Conservation (phyloP, 1,140 invertebrate species). For the Gryllus bimaculatus region DNA sequence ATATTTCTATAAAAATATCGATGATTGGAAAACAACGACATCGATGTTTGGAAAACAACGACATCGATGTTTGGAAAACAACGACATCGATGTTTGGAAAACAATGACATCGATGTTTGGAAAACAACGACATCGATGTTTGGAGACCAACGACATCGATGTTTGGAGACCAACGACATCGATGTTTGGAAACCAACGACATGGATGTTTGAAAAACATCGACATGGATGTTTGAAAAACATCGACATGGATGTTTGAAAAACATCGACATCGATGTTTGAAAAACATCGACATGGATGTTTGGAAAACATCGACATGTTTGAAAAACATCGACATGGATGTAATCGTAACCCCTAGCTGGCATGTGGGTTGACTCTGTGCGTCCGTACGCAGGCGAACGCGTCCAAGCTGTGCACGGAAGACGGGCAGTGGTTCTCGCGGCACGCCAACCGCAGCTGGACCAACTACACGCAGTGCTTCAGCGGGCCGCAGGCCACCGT, state of each 20-base stretch:
- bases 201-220: not conserved
- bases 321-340: not conserved
- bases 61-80: too few relatives aligned
- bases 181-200: not conserved
- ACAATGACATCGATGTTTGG: too few relatives aligned
- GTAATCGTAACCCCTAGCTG: not conserved
- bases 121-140: not conserved
- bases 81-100: too few relatives aligned
- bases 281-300: not conserved
- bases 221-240: too few relatives aligned
- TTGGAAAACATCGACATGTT: too few relatives aligned
- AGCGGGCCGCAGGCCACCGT: not conserved
- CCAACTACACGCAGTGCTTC: conserved; percentile 3
- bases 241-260: not conserved
- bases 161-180: too few relatives aligned
- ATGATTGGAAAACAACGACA: too few relatives aligned
- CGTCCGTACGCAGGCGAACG: not conserved
- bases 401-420: not conserved
- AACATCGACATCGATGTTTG: too few relatives aligned
- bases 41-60: too few relatives aligned
- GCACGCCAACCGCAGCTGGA: not conserved
- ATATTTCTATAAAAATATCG: too few relatives aligned
- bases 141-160: too few relatives aligned
- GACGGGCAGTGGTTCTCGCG: not conserved
- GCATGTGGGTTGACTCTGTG: not conserved